phyloP scores from a whole-genome alignment of 2,888 invertebrate genomes.

The Stenolophus ochropezus region DNA sequence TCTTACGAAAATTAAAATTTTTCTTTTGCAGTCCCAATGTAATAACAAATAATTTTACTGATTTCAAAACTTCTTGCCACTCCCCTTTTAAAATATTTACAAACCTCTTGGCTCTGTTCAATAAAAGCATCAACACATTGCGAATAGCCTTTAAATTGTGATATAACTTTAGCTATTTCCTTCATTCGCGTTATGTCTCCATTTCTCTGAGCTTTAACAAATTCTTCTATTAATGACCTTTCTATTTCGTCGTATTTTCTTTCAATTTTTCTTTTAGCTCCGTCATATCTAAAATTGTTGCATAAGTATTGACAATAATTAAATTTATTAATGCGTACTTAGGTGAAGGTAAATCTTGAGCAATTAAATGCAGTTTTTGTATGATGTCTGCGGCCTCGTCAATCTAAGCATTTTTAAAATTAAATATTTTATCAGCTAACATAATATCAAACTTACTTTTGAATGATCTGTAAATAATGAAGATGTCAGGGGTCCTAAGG shows the following conservation, averaged over 20 bases:
- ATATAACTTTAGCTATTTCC: conserved; percentile 91
- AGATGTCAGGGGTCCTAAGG: conserved; percentile 88
- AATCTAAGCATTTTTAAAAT: too few relatives aligned
- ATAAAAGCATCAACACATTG: conserved; percentile 98
- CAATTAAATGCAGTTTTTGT: conserved; percentile 95
- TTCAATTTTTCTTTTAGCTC: conserved; percentile 89
- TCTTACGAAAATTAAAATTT: too few relatives aligned
- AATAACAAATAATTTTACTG: too few relatives aligned
- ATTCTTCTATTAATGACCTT: conserved; percentile 93
- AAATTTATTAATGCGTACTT: conserved; percentile 75
- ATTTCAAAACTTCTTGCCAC: too few relatives aligned
- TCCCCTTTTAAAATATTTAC: too few relatives aligned
- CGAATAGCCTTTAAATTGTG: conserved; percentile 97
- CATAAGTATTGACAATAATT: too few relatives aligned
- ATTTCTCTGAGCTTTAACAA: conserved; percentile 90
- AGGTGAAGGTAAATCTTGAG: conserved; percentile 93
- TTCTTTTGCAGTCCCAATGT: too few relatives aligned
- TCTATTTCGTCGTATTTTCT: conserved; percentile 94
- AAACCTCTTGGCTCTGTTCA: conserved; percentile 94
- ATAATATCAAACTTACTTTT: conserved; percentile 78
- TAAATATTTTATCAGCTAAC: too few relatives aligned
- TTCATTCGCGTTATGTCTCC: conserved; percentile 93
- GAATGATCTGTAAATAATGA: conserved; percentile 90
- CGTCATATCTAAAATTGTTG: conserved; percentile 79
- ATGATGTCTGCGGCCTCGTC: conserved; percentile 98